phyloP scores from a whole-genome alignment of 2,888 invertebrate species.

The Gastrophysa polygoni region DNA sequence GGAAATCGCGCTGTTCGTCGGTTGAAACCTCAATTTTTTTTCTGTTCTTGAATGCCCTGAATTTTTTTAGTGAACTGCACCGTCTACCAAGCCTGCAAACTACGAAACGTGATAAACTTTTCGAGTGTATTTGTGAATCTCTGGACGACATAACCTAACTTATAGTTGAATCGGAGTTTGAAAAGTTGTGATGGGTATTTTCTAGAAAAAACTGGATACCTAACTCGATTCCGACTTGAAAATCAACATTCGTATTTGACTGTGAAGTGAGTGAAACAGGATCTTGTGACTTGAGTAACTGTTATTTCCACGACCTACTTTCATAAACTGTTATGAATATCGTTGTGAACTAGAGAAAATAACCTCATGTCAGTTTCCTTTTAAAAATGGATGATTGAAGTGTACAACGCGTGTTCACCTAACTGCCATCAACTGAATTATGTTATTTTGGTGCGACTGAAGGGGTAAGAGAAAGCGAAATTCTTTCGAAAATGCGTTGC shows the following conservation, averaged over 20 bases:
- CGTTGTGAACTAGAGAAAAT: constrained; percentile 32
- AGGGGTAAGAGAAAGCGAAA: neutral
- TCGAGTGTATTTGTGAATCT: constrained; percentile 10
- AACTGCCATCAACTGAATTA: constrained; percentile 16
- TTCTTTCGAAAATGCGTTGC: constrained; percentile 53
- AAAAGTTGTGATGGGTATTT: constrained; percentile 27
- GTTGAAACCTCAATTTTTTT: constrained; percentile 39
- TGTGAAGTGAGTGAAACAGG: neutral
- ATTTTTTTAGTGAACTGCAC: constrained; percentile 1
- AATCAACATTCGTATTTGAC: too few relatives aligned
- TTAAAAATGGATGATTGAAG: neutral
- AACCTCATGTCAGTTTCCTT: constrained; percentile 20
- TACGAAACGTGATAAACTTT: constrained; percentile 19
- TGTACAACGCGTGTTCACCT: neutral
- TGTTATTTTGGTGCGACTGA: constrained; percentile 14
- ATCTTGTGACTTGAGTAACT: constrained; percentile 38
- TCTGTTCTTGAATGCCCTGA: constrained; percentile 26
- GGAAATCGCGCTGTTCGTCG: constrained; percentile 37
- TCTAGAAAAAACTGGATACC: constrained; percentile 13
- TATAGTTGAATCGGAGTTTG: constrained; percentile 27
- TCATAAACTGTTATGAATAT: constrained; percentile 40
- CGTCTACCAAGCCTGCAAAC: constrained; percentile 10
- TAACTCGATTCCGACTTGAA: neutral
- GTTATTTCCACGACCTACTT: constrained; percentile 47
- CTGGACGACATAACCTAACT: constrained; percentile 35